phyloP scores from a whole-genome alignment of 2,797 vertebrate species.

The Anisognathus igniventris region DNA sequence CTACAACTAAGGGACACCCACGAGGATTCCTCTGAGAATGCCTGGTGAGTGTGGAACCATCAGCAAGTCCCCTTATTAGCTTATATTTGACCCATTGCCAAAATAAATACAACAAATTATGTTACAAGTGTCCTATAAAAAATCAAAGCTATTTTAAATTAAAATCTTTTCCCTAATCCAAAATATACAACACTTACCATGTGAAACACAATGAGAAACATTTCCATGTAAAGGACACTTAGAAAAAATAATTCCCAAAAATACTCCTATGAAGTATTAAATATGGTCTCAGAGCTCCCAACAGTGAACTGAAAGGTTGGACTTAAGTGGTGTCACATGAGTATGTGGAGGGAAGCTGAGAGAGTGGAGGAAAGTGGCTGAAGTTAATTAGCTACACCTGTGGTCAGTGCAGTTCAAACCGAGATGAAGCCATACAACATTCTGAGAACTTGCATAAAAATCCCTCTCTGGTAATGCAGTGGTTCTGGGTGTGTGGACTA shows the following conservation, averaged over 20 bases:
- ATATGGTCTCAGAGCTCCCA: not conserved
- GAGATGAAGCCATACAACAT: not conserved
- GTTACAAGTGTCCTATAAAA: not conserved
- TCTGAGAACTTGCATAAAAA: not conserved
- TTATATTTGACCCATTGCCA: not conserved
- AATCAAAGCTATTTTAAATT: not conserved
- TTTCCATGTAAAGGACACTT: not conserved
- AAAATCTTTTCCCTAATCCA: not conserved
- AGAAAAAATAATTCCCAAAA: not conserved
- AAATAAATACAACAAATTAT: not conserved
- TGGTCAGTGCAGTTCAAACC: not conserved
- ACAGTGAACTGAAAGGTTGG: not conserved
- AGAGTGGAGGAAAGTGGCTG: not conserved
- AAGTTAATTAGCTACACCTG: not conserved
- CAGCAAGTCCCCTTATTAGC: not conserved
- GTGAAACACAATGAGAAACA: not conserved
- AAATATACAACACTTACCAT: not conserved
- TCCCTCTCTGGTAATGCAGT: not conserved
- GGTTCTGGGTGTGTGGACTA: not conserved
- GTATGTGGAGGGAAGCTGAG: not conserved
- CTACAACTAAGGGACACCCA: not conserved
- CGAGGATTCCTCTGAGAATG: not conserved
- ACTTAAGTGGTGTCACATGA: rapidly evolving
- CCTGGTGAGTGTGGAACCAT: rapidly evolving
- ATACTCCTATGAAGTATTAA: not conserved